Evolutionary conservation across 1,140 invertebrate genomes (phyloP).

Genomic region (Diplogasteroides magnus): DNA sequence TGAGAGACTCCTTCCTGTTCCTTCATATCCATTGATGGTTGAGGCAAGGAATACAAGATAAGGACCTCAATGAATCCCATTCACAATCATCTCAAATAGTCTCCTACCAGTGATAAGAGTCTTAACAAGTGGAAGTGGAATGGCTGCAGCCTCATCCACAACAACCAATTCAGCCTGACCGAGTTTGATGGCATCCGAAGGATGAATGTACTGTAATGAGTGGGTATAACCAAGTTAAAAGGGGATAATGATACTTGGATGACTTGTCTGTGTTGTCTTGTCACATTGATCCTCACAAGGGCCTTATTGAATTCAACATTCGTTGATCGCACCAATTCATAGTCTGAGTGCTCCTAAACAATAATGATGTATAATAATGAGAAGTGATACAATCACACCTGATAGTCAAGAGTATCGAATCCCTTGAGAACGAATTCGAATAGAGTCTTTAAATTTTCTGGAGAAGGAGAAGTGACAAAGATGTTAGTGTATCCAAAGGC

Average conservation of each 20-base stretch:
- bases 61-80: slow-evolving; percentile 65
- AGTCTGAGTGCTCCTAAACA: slow-evolving; percentile 83
- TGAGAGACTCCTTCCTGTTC: slow-evolving; percentile 89
- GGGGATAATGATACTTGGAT: slow-evolving; percentile 72
- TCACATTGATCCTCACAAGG: slow-evolving; percentile 83
- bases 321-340: slow-evolving; percentile 87
- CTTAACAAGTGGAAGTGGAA: slow-evolving; percentile 81
- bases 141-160: slow-evolving; percentile 98
- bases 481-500: slow-evolving; percentile 86
- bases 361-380: slow-evolving; percentile 16
- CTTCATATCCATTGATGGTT: slow-evolving; percentile 97
- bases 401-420: slow-evolving; percentile 86
- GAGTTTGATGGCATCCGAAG: slow-evolving; percentile 78
- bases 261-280: slow-evolving; percentile 85
- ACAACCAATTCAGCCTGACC: slow-evolving; percentile 88
- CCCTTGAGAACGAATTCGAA: slow-evolving; percentile 97
- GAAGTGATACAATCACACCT: slow-evolving; percentile 54
- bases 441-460: slow-evolving; percentile 93
- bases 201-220: slow-evolving; percentile 78
- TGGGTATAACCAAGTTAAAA: no score
- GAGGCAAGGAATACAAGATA: slow-evolving; percentile 93
- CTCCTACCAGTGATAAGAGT: slow-evolving; percentile 40
- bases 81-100: slow-evolving; percentile 17
- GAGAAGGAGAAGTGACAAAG: slow-evolving; percentile 93
- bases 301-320: slow-evolving; percentile 96